Percentiles rank a stretch among this genome's conserved stretches.
Conservation (phyloP, 1,140 invertebrate species). For the Pseudobourletiella spinata region DNA sequence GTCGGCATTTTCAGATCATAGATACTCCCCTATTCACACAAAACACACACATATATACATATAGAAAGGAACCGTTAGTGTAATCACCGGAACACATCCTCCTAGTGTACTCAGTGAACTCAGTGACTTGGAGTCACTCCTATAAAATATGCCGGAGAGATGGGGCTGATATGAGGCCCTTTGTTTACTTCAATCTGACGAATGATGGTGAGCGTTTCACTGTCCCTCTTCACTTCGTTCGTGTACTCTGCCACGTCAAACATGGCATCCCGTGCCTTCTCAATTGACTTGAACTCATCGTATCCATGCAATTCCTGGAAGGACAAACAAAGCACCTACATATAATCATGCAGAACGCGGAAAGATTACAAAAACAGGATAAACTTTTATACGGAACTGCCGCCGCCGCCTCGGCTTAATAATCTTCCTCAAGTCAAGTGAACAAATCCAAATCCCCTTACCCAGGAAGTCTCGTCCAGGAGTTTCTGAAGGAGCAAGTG, state of each 20-base stretch:
- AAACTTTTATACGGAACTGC: too few relatives aligned
- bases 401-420: too few relatives aligned
- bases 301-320: constrained; percentile 38
- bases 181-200: constrained; percentile 74
- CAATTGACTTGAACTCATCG: constrained; percentile 71
- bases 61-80: too few relatives aligned
- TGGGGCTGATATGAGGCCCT: too few relatives aligned
- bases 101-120: too few relatives aligned
- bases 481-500: constrained; percentile 86
- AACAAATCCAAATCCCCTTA: too few relatives aligned
- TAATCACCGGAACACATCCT: background rate
- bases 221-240: constrained; percentile 96
- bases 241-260: constrained; percentile 93
- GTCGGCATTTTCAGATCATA: constrained; percentile 68
- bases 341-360: too few relatives aligned
- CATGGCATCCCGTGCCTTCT: constrained; percentile 90
- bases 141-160: too few relatives aligned
- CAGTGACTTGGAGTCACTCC: too few relatives aligned
- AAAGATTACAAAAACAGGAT: too few relatives aligned
- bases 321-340: background rate
- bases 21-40: constrained; percentile 61
- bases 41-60: too few relatives aligned
- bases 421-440: too few relatives aligned
- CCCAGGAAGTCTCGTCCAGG: constrained; percentile 76
- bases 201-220: constrained; percentile 83